Base-by-base conservation (phyloP, 2,113 vertebrate genomes). In the Mustela nigripes region DNA sequence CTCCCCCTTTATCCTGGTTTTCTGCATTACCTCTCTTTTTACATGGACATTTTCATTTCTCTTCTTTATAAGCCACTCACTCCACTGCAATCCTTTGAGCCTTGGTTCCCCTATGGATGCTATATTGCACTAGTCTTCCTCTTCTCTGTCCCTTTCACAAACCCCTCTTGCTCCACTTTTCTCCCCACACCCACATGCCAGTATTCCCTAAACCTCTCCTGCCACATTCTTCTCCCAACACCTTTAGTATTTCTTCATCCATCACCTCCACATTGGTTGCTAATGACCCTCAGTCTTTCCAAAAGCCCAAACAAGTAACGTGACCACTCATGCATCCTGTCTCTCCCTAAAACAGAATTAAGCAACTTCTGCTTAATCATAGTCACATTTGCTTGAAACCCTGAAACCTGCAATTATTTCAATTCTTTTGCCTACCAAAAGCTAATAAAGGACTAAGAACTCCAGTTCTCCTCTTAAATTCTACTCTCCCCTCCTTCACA, bases 251-350 rank as follows among this genome's bases (percentile, higher is more conserved):
- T 62, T 88, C 60, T 76, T 93, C 33, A 62, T 56, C n/a, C 69
- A 87, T 69, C 42, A 78, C n/a, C 24, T 78, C 56, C 33, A 48
- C 3, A 22, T 6, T 14, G 6, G 7, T 80, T 81, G 93, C 7
- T 36, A 39, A 24, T 6, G 19, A 88, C 15, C 12, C 21, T 65
- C 81, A 21, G 9, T 67, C 67, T 82, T n/a, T 42, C 50, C 48
- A 16, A 65, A 82, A 78, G 7, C 56, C 45, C 71, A 89, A 81
- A 87, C 0, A 50, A 39, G 42, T 19, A 14, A 12, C 0, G 33
- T 15, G 53, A 42, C 48, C 22, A 36, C 33, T 21, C n/a, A 0
- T 33, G 14, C 0, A 36, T 15, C 56, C 14, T 1, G 0, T 42
- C 36, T 87, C 15, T 73, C 33, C 15, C n/a, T 45, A 60, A 86